These are phyloP conservation scores for Eira barbara DNA, from an alignment of 2,113 vertebrate species.

Conservation along the genomic window DNA sequence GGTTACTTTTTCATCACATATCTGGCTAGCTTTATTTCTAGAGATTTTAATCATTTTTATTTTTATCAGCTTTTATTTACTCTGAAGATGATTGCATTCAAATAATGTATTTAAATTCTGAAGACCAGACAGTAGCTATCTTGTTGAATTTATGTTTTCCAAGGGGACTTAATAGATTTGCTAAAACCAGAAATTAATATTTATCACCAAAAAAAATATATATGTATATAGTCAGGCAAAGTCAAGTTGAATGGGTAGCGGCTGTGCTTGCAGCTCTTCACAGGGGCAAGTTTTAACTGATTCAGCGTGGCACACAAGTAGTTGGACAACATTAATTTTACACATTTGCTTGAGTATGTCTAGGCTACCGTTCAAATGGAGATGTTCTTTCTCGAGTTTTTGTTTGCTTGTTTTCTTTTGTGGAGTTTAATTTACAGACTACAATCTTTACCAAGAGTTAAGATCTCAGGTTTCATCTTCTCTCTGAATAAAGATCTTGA, in stretches of 20 bases:
- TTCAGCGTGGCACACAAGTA: neutral
- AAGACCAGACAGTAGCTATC: neutral
- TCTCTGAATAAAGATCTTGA: neutral
- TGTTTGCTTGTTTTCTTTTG: neutral
- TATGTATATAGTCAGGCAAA: neutral
- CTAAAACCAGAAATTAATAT: conserved; percentile 18
- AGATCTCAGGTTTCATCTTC: neutral
- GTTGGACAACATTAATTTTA: neutral
- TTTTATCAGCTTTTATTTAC: neutral
- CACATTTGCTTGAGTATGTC: neutral
- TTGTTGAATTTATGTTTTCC: neutral
- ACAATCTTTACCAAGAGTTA: neutral
- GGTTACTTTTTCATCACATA: neutral
- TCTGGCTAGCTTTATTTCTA: neutral
- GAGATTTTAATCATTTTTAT: neutral
- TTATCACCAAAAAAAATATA: neutral
- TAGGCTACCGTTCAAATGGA: neutral
- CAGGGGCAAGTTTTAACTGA: neutral
- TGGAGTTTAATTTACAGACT: neutral
- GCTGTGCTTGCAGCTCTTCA: neutral
- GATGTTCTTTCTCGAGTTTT: neutral
- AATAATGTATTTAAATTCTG: neutral
- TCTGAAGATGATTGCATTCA: neutral
- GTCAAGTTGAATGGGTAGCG: neutral
- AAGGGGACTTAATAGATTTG: neutral